Base-by-base conservation (phyloP, 1,140 invertebrate species). In the Heliconius nattereri region DNA sequence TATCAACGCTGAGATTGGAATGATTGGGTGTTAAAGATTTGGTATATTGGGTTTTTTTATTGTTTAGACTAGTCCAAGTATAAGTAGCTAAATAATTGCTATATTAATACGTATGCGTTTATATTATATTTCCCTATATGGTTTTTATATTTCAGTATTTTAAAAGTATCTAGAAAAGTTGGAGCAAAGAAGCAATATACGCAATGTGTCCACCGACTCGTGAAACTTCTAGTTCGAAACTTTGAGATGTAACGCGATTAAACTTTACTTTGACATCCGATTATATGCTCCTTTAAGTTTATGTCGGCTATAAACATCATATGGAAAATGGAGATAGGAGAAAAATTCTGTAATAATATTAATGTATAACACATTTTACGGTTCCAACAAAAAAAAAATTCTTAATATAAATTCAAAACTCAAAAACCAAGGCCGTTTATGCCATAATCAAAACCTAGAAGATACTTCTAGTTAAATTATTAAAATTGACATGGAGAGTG, bases 191-290 rank as follows among this genome's bases (percentile, higher is more conserved):
- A 80, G 78, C 78, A 76, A 79, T 79, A 79, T 79, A 76, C 40
- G 78, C 73, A 80, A 79, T 76, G 74, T 80, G 74, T 80, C 78
- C 74, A 66, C 66, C 74, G 70, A 71, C 74, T 71, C 74, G 74
- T 75, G 52, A 80, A 80, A 80, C 20, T 80, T 80, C 52, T 71
- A 49, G 60, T 66, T 66, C 60, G 49, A 76, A 78, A 80, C 26
- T 80, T 80, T 35, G 45, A 52, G 52, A 52, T 76, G 74, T 76
- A 76, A 76, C 57, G 74, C 78, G 78, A 80, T 80, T 80, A 80
- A 80, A 80, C 45, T 80, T 80, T 80, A 72, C 78, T 80, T 73
- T 80, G 78, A 80, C 78, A 76, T 74, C 45, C 74, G 78, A 80
- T 75, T 71, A 76, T 79, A 75, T 54, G 60, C 57, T 76, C 75